A percentile compares a stretch with the other conserved stretches of the same genome.
These are phyloP conservation scores for Todus mexicanus DNA, from an alignment of 2,797 vertebrate species.

Conservation along the genomic window DNA sequence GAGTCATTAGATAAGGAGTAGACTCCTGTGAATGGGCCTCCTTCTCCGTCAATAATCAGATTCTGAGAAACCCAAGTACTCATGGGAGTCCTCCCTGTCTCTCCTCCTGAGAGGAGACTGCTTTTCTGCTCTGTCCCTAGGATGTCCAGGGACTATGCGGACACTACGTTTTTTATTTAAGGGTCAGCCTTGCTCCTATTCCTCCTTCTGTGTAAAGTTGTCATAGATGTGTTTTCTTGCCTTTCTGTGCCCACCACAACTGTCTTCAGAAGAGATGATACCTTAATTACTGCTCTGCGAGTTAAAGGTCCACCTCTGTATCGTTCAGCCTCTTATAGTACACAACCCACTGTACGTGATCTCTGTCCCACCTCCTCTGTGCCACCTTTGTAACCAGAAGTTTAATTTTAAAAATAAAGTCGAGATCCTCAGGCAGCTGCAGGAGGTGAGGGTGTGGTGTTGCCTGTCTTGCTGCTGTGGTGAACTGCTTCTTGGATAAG, in stretches of 20 bases:
- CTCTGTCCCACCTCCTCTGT: not conserved
- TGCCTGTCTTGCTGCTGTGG: not conserved
- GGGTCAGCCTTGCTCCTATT: not conserved
- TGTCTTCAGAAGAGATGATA: not conserved
- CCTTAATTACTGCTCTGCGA: not conserved
- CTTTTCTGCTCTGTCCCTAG: not conserved
- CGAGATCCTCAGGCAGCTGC: not conserved
- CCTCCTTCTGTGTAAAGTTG: not conserved
- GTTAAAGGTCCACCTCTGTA: not conserved
- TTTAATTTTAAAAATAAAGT: not conserved
- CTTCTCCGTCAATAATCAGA: too few species aligned
- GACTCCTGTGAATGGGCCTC: not conserved
- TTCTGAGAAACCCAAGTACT: not conserved
- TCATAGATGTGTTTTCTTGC: not conserved
- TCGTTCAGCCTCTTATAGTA: not conserved
- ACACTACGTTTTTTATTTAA: not conserved
- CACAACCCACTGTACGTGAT: rapidly evolving
- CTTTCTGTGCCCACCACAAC: not conserved
- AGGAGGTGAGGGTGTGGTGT: not conserved
- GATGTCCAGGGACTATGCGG: not conserved
- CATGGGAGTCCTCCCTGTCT: not conserved
- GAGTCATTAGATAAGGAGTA: not conserved
- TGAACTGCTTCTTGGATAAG: slow-evolving; percentile 3
- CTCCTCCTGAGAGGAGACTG: not conserved
- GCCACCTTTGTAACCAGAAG: rapidly evolving